phyloP scores from a whole-genome alignment of 2,888 invertebrate species.

The Stenotaenia linearis region DNA sequence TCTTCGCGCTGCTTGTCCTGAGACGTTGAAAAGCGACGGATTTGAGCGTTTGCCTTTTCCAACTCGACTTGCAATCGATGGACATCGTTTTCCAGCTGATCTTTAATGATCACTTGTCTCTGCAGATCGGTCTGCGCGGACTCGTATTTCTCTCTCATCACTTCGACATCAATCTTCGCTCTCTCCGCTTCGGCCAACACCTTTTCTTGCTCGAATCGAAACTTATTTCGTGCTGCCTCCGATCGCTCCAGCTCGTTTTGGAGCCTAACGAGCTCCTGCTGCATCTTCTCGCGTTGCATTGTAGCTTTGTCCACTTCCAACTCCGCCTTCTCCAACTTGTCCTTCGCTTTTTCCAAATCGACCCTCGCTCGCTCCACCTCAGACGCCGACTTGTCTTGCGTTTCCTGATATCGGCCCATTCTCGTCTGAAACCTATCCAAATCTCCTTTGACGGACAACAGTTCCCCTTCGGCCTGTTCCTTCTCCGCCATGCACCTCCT shows the following conservation, averaged over 20 bases:
- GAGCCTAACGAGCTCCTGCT: constrained; percentile 51
- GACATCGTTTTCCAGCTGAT: constrained; percentile 40
- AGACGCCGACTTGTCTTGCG: constrained; percentile 61
- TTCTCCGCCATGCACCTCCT: constrained; percentile 73
- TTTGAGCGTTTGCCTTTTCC: constrained; percentile 53
- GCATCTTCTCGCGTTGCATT: constrained; percentile 38
- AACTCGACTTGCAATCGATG: constrained; percentile 59
- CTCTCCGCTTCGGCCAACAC: constrained; percentile 80
- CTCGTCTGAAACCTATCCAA: constrained; percentile 65
- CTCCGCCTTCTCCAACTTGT: constrained; percentile 40
- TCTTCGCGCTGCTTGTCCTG: constrained; percentile 47
- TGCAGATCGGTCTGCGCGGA: constrained; percentile 39
- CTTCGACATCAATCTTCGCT: constrained; percentile 54
- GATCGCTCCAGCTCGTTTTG: constrained; percentile 76
- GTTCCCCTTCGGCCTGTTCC: constrained; percentile 63
- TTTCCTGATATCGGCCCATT: constrained; percentile 65
- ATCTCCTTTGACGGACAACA: constrained; percentile 72
- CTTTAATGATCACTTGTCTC: constrained; percentile 40
- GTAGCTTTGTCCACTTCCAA: constrained; percentile 38
- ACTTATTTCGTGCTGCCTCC: constrained; percentile 49
- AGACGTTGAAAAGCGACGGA: constrained; percentile 34
- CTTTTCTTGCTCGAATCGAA: constrained; percentile 57
- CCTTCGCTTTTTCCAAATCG: constrained; percentile 42
- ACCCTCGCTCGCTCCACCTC: constrained; percentile 57
- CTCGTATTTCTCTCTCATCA: constrained; percentile 41